Base-by-base conservation (phyloP, 92 coral and sea anemone species). In the Porites evermanni region DNA sequence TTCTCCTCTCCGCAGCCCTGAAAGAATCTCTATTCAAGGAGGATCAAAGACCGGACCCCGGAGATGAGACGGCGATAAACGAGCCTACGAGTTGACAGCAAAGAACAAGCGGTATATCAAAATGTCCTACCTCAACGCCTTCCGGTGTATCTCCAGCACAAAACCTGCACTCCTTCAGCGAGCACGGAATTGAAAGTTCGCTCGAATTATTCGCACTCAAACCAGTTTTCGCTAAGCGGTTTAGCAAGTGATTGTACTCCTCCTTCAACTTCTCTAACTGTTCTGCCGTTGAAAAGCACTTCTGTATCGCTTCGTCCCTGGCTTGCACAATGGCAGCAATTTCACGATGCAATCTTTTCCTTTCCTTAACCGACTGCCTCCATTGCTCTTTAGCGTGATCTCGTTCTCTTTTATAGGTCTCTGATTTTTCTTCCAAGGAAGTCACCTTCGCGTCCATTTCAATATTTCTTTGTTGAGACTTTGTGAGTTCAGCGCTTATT, bases 321-420 rank as follows among this genome's bases (percentile, higher is more conserved):
- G 99, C 96, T 76, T 89, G 90, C n/a, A 91, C 95, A 21, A 89
- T 89, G 21, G 87, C 90, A 20, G 95, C 95, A 72, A 91, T 95
- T 51, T 97, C 99, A 2, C 99, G 93, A 16, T 95, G 97, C 8
- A 97, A 78, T 69, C 91, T 88, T 75, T 97, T 97, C 26, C 96
- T 89, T 70, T 97, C 99, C 75, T 97, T 97, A 2, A 97, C 98
- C 10, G 97, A 92, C 20, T 93, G 94, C 67, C 98, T 89, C 99
- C 99, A 97, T 29, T 97, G 99, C 58, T 97, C 98, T 63, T 93
- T 95, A 0, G 98, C 96, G 56, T 97, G 99, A 64, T 97, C 99
- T 26, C 97, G 67, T 58, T 95, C 98, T 72, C 86, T 89, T 54
- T 87, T 85, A 73, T 83, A 95, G 58, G 89, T 91, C 64, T 97